Conservation (phyloP, 2,888 invertebrate genomes). For the Loripinus fragilis region DNA sequence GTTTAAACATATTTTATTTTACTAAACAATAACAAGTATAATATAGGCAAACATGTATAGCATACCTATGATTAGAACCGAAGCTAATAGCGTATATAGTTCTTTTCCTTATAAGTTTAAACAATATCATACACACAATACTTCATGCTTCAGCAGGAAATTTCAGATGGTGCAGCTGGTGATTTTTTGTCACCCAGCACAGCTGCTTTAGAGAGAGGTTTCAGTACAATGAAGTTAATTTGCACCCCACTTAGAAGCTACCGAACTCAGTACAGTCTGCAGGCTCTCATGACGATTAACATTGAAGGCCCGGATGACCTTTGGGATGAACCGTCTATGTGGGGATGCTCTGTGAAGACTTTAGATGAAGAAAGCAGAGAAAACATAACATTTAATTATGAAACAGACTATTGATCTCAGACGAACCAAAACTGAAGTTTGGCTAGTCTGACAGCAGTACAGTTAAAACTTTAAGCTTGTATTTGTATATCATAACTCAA, state of each 20-base stretch:
- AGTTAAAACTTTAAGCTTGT: background rate
- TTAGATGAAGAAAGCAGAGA: background rate
- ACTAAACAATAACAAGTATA: no score
- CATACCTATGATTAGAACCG: no score
- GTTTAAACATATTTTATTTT: no score
- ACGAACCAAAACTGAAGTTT: background rate
- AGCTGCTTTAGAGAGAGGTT: slow-evolving; percentile 4
- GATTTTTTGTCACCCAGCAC: background rate
- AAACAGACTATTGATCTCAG: no score
- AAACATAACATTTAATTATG: background rate
- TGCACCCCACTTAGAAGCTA: slow-evolving; percentile 10
- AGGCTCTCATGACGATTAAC: background rate
- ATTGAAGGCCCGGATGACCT: slow-evolving; percentile 5
- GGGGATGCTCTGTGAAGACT: background rate
- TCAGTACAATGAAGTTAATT: slow-evolving; percentile 2
- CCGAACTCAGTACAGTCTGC: background rate
- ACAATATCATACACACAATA: no score
- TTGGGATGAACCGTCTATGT: background rate
- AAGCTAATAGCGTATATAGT: no score
- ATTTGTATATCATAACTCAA: background rate
- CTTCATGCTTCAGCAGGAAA: background rate
- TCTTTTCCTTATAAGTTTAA: background rate
- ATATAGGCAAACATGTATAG: no score
- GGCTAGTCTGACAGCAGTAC: background rate
- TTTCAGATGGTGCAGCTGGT: slow-evolving; percentile 6